Base-by-base conservation (phyloP, 1,140 invertebrate species). In the Microvelia longipes region DNA sequence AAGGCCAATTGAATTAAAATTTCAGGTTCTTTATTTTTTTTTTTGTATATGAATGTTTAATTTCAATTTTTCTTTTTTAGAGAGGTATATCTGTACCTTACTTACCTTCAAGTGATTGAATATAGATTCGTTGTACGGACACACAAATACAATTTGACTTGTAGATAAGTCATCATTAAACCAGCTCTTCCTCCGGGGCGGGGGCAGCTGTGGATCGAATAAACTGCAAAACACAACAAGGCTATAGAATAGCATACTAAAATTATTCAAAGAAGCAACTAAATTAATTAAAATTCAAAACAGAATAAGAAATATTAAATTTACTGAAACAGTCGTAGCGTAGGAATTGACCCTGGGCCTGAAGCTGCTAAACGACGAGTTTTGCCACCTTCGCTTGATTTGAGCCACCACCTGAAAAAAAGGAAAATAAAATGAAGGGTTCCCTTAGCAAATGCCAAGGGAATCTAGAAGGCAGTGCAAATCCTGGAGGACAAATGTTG, bases 271-370 rank as follows among this genome's bases (percentile, higher is more conserved):
- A 72, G 1, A 28, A 60, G 60, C n/a, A 30, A 70, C n/a, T 25
- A 2, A 25, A 26, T n/a, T 35, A 29, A 67, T 62, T 28, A 15
- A 50, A 69, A 62, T 26, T n/a, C 61, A 60, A 28, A 68, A 27
- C 29, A 67, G 2, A 60, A 24, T 62, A 24, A 14, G 35, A 68
- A 73, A 74, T 70, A 11, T 50, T 71, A 79, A 79, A 84, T 86
- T 86, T 85, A 91, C 89, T 84, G 89, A 91, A 76, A 91, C 89
- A 73, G 90, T 90, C 67, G 90, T 91, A 35, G 89, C 88, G 76
- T 88, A 90, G 71, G 89, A 91, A 79, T 90, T 91, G 68, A 88
- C 87, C 68, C 90, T 82, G 65, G 88, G 87, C 50, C 90, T 81
- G 75, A 90, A 87, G 73, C 84, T 86, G 27, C 86, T 82, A 50